Evolutionary conservation across 2,797 vertebrate genomes (phyloP), one percentile per base, ranked within the genome.

Genomic region (Neosilurus hyrtlii): DNA sequence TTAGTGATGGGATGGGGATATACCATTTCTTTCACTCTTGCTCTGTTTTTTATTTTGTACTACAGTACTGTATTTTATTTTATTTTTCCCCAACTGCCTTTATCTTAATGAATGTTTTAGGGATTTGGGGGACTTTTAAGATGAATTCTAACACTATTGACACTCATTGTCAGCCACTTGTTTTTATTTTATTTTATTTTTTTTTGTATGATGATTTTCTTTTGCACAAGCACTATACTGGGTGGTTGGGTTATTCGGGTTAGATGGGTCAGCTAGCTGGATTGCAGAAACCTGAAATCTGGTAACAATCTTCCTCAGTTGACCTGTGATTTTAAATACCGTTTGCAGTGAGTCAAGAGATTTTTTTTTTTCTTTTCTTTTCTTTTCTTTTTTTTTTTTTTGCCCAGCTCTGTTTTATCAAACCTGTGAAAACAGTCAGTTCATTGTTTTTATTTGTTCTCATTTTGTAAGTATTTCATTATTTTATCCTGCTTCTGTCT

Each of bases 381-480:
- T 59, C 15, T 22, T 59, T 59, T 35, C 59, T 62, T n/a, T 62
- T 62, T 24, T 77, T 26, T 35, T 57, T 88, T 88, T 84, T 88
- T 88, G 86, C 87, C 87, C 89, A 82, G 82, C 86, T 90, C 89
- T 86, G 85, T 92, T 86, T 83, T 89, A 94, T 93, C 90, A 90
- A 93, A 89, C 89, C 89, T 94, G 91, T 93, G 90, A 94, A 94
- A 92, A 92, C 75, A 88, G 93, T 90, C 35, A 57, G 65, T 83
- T 86, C 89, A 91, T 85, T 77, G 22, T 88, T 93, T 83, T 12
- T 65, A 15, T 24, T 74, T 90, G 89, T 90, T 84, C 89, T 68
- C 79, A 92, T 94, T 94, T 93, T 92, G 91, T 94, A 94, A 94
- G 92, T 94, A 92, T 91, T 92, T 92, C 91, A 92, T 93, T 92